Base-by-base conservation (phyloP, 2,888 invertebrate genomes). In the Herminia tarsipennalis region DNA sequence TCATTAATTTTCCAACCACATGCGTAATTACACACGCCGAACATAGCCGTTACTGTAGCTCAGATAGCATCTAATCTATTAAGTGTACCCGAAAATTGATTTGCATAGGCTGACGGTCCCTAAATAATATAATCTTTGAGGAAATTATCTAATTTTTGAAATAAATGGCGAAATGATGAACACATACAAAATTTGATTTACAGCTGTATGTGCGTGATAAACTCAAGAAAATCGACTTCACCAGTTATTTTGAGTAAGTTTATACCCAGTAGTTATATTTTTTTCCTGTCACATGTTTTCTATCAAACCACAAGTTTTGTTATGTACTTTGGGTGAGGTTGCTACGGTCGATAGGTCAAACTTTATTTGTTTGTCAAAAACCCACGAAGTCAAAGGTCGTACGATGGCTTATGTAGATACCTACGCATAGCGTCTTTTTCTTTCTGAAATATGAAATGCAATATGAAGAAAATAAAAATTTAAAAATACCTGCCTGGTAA, bases 141-240 rank as follows among this genome's bases (percentile, higher is more conserved):
- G 5, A 29, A 62, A 66, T 53, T 44, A 66, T 54, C 54, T 63
- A 40, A 46, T 54, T 45, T n/a, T 28, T 24, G 16, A 66, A 53
- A 59, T 55, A 59, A 55, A 64, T 67, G 17, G 36, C 29, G 28
- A 30, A 34, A 27, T 54, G 50, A 48, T 56, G 43, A 65, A 44
- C 54, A 47, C 28, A 47, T 40, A 65, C 50, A 45, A 52, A 35
- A 48, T 41, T 34, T 61, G 66, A 65, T 68, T 57, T 49, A 60
- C 44, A 38, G 25, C 40, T n/a, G 25, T 44, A 52, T 28, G 50
- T 61, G 69, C 69, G 65, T 66, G 65, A 57, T 69, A 49, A 54
- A 53, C 41, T 42, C 17, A n/a, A 21, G 22, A 30, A 45, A 48
- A 53, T 47, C 45, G 46, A 43, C 54, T 65, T 45, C 46, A 55